These are phyloP conservation scores for Timema podura DNA, from an alignment of 2,888 invertebrate species.

Conservation along the genomic window DNA sequence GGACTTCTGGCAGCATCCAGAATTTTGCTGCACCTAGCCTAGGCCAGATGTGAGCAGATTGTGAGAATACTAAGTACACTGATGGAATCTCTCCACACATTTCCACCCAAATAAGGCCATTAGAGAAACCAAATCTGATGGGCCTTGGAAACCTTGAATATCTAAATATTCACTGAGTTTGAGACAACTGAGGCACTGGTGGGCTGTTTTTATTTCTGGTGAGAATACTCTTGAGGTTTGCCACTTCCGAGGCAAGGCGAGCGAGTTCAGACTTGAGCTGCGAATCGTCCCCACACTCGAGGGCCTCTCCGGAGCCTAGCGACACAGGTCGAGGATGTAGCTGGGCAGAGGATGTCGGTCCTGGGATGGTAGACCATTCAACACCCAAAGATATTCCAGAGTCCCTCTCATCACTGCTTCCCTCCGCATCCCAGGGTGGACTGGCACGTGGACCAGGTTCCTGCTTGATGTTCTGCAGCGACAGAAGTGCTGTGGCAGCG, in stretches of 20 bases:
- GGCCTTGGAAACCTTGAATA: too few species aligned
- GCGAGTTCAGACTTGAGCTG: slow-evolving; percentile 82
- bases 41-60: too few species aligned
- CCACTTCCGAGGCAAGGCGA: slow-evolving; percentile 85
- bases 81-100: too few species aligned
- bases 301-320: slow-evolving; percentile 20
- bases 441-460: slow-evolving; percentile 72
- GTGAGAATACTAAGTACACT: too few species aligned
- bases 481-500: slow-evolving; percentile 70
- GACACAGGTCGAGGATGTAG: slow-evolving; percentile 40
- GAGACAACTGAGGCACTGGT: too few species aligned
- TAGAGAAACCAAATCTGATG: too few species aligned
- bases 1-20: too few species aligned
- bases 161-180: too few species aligned
- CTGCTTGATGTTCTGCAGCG: slow-evolving; percentile 80
- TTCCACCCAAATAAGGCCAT: too few species aligned
- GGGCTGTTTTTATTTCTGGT: slow-evolving; percentile 32
- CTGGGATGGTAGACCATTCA: slow-evolving; percentile 54
- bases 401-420: slow-evolving; percentile 85
- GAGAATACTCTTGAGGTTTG: slow-evolving; percentile 65
- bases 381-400: slow-evolving; percentile 82
- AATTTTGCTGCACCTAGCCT: too few species aligned
- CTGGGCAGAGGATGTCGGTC: slow-evolving; percentile 39
- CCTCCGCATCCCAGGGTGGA: slow-evolving; percentile 83
- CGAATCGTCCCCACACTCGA: slow-evolving; percentile 44